Percentiles rank a stretch among this genome's conserved stretches.
phyloP scores from a whole-genome alignment of 2,888 invertebrate species.

The Aspidapion aeneum region DNA sequence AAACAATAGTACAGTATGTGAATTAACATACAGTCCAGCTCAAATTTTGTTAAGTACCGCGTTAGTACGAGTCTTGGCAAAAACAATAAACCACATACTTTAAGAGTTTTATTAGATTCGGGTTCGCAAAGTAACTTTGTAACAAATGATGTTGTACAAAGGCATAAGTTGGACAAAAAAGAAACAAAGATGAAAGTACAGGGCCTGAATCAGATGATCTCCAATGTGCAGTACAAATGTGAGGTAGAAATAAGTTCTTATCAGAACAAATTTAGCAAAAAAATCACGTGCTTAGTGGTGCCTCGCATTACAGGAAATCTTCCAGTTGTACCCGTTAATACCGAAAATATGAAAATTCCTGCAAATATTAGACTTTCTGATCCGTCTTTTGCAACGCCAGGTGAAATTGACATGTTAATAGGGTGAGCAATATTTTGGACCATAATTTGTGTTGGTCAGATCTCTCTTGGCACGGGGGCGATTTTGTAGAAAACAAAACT shows the following conservation, averaged over 20 bases:
- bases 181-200: slow-evolving; percentile 2
- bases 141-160: neutral
- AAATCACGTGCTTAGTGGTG: slow-evolving; percentile 5
- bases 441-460: slow-evolving; percentile 7
- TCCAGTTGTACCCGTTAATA: neutral
- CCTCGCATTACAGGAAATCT: slow-evolving; percentile 7
- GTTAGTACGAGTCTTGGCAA: neutral
- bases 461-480: neutral
- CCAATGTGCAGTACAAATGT: slow-evolving; percentile 1
- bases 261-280: slow-evolving; percentile 5
- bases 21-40: neutral
- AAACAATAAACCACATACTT: slow-evolving; percentile 4
- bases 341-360: slow-evolving; percentile 4
- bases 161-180: neutral
- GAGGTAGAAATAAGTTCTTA: neutral
- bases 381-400: neutral
- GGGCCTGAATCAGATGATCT: neutral
- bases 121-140: slow-evolving; percentile 11
- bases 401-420: slow-evolving; percentile 7
- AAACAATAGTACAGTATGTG: neutral
- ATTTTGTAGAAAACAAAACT: slow-evolving; percentile 6
- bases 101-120: slow-evolving; percentile 6
- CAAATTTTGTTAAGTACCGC: neutral
- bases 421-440: slow-evolving; percentile 6
- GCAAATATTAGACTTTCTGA: slow-evolving; percentile 1